Evolutionary conservation across 2,797 vertebrate genomes (phyloP).

Genomic region (Pogoniulus pusillus): DNA sequence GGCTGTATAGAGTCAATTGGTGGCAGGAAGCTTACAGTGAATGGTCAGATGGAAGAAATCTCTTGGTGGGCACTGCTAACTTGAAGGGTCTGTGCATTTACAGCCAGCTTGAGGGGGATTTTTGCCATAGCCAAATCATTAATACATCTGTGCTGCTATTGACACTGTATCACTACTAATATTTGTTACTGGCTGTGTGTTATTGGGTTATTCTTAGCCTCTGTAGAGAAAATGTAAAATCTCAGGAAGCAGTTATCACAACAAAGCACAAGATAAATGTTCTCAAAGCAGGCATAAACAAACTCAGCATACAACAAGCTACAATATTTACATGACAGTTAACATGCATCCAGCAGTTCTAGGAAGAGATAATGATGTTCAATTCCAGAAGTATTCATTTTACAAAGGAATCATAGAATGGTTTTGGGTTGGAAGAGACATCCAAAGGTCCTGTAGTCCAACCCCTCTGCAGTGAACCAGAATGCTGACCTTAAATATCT

Average conservation of each 20-base stretch:
- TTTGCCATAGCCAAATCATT: too few species aligned
- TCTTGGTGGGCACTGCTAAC: too few species aligned
- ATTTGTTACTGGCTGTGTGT: background rate
- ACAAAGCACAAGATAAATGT: background rate
- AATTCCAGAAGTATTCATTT: background rate
- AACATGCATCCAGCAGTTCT: background rate
- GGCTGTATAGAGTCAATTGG: too few species aligned
- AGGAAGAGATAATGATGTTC: background rate
- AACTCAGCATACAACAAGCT: background rate
- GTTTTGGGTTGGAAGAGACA: too few species aligned
- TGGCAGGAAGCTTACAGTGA: too few species aligned
- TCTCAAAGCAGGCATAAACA: background rate
- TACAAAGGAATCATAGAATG: background rate
- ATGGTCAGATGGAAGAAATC: too few species aligned
- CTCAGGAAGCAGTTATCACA: background rate
- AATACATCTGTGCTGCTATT: too few species aligned
- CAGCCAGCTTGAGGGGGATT: too few species aligned
- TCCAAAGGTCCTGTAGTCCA: too few species aligned
- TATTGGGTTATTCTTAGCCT: background rate
- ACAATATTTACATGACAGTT: background rate
- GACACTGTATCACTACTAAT: background rate
- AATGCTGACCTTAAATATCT: too few species aligned
- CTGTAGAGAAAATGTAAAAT: background rate
- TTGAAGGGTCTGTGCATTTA: too few species aligned
- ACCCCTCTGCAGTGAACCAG: too few species aligned